Base-by-base conservation (phyloP, 2,113 vertebrate species). In the Micromys minutus region DNA sequence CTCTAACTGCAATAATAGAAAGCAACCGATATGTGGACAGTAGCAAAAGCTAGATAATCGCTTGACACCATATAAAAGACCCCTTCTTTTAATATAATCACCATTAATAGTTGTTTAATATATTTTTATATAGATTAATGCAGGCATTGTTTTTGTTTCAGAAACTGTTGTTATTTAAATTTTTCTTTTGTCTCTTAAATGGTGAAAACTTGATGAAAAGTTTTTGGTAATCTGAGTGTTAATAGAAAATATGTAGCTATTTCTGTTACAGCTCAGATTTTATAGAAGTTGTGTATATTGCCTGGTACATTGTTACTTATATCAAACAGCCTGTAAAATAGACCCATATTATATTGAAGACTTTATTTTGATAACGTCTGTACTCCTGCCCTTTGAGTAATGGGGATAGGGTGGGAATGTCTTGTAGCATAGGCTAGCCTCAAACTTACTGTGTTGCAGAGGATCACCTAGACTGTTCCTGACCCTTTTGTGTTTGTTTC, bases 161-260 rank as follows among this genome's bases (percentile, higher is more conserved):
- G 61, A 76, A 72, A 67, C 74, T 84, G n/a, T 90, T n/a, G 39
- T 57, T 90, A 39, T 84, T 50, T 77, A 15, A 79, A 67, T 7
- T 55, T 94, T 94, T 55, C 12, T 85, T 88, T 80, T 79, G 55
- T 89, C 1, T 72, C 63, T 96, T 86, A 52, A 52, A 90, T 45
- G 45, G 36, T 75, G 85, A 87, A 87, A 77, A 79, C 16, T 59
- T 74, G 61, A 67, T 87, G 29, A 50, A 77, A 77, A 85, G 42
- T 65, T 42, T 21, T 80, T 94, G 39, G 36, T 52, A 84, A 84
- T 77, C 29, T 77, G 17, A 52, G 55, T 95, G 94, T 84, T 24
- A 59, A 90, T 79, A 96, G 76, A 39, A 74, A 69, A 21, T 79
- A 67, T 17, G 3, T 77, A 63, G 69, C 17, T 19, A 34, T 11